These are phyloP conservation scores for Syrmaticus mikado DNA, from an alignment of 2,113 vertebrate genomes.

Conservation along the genomic window DNA sequence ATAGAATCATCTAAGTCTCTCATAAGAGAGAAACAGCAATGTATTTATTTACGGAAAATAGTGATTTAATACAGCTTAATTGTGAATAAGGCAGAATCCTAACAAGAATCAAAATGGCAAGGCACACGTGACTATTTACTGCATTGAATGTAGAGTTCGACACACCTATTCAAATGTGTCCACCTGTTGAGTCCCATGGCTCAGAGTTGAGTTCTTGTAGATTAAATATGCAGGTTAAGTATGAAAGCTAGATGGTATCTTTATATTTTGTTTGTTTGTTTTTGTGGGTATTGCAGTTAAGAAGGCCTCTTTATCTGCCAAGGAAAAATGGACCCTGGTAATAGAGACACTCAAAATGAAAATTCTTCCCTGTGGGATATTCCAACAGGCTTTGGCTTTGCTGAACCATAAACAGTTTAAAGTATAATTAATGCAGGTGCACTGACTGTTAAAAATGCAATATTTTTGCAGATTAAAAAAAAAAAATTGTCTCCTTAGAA, in stretches of 20 bases:
- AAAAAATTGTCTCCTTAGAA: neutral
- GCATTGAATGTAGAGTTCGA: neutral
- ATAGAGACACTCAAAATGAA: neutral
- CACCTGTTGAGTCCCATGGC: neutral
- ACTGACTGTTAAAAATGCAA: neutral
- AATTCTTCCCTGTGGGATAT: neutral
- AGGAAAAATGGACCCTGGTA: neutral
- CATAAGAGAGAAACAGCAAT: neutral
- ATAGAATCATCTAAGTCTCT: neutral
- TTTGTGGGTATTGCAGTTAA: neutral
- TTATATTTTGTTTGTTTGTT: neutral
- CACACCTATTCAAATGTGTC: neutral
- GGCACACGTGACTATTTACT: neutral
- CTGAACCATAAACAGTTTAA: neutral
- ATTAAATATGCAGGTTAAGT: neutral
- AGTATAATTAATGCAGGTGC: neutral
- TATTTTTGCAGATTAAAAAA: neutral
- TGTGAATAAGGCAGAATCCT: neutral
- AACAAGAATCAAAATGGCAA: neutral
- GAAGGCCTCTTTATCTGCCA: neutral
- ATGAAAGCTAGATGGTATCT: neutral
- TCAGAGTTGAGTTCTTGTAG: neutral
- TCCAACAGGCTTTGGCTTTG: neutral
- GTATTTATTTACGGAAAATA: neutral
- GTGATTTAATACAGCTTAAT: neutral